phyloP scores from a whole-genome alignment of 2,888 invertebrate species.

The Trissonchulus latispiculum region DNA sequence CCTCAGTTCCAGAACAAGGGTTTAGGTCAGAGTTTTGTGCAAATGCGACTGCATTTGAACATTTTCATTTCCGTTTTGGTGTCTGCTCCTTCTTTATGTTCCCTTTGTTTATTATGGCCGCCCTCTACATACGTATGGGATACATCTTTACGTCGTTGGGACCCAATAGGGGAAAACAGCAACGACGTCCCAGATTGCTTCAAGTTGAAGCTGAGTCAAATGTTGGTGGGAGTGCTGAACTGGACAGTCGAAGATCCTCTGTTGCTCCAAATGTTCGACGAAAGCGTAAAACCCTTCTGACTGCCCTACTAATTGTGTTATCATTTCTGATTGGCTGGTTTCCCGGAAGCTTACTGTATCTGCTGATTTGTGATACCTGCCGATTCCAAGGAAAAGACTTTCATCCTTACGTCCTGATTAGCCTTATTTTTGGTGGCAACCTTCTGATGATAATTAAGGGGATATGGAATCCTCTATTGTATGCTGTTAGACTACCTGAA shows the following conservation, averaged over 20 bases:
- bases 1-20: slow-evolving; percentile 5
- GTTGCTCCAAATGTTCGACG: neutral
- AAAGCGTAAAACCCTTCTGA: slow-evolving; percentile 1
- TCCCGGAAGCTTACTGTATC: slow-evolving; percentile 7
- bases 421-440: neutral
- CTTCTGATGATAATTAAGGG: neutral
- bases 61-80: neutral
- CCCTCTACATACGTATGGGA: slow-evolving; percentile 15
- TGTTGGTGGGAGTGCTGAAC: too few relatives aligned
- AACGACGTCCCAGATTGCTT: neutral
- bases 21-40: neutral
- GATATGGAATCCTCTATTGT: slow-evolving; percentile 6
- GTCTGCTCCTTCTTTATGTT: neutral
- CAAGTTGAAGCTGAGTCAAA: neutral
- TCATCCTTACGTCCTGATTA: neutral
- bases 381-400: neutral
- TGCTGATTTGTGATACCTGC: neutral
- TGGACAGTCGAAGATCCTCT: neutral
- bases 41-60: neutral
- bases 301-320: slow-evolving; percentile 1
- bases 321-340: slow-evolving; percentile 16
- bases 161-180: neutral
- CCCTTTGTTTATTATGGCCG: slow-evolving; percentile 1
- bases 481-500: slow-evolving; percentile 11
- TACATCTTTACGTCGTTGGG: neutral